A percentile compares a stretch with the other conserved stretches of the same genome.
These are phyloP conservation scores for Seladonia tumulorum DNA, from an alignment of 2,888 invertebrate species.

Conservation along the genomic window DNA sequence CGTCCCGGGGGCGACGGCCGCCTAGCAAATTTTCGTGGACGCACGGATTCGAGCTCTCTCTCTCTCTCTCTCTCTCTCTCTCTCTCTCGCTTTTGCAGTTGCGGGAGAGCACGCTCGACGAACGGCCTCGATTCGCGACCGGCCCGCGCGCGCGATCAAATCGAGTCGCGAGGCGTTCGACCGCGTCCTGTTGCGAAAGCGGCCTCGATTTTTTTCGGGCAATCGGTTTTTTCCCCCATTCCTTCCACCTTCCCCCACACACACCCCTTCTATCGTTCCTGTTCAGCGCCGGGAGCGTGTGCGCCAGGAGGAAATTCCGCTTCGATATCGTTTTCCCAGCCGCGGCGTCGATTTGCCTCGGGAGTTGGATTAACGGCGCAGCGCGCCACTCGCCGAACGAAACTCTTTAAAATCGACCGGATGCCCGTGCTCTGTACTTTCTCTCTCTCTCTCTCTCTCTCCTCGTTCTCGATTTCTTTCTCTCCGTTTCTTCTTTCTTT, in stretches of 20 bases:
- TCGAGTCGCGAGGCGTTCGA: constrained; percentile 15
- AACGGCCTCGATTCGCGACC: constrained; percentile 19
- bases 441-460: not conserved
- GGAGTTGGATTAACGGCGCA: constrained; percentile 39
- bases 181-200: not conserved
- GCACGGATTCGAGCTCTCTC: not conserved
- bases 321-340: constrained; percentile 32
- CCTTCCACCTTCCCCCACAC: not conserved
- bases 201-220: constrained; percentile 30
- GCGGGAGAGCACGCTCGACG: not conserved
- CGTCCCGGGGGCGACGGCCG: constrained; percentile 27
- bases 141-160: constrained; percentile 18
- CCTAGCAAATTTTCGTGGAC: constrained; percentile 36
- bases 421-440: constrained; percentile 21
- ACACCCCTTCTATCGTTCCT: not conserved
- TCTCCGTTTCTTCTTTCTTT: not conserved
- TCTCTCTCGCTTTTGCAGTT: not conserved
- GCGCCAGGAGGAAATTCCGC: not conserved
- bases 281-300: not conserved
- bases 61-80: not conserved
- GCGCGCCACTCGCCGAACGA: constrained; percentile 35
- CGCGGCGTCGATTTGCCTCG: constrained; percentile 35
- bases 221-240: constrained; percentile 18
- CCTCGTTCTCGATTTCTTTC: not conserved
- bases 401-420: constrained; percentile 43